These are phyloP conservation scores for Dolichoris vasculosae DNA, from an alignment of 1,140 invertebrate species.

Conservation along the genomic window DNA sequence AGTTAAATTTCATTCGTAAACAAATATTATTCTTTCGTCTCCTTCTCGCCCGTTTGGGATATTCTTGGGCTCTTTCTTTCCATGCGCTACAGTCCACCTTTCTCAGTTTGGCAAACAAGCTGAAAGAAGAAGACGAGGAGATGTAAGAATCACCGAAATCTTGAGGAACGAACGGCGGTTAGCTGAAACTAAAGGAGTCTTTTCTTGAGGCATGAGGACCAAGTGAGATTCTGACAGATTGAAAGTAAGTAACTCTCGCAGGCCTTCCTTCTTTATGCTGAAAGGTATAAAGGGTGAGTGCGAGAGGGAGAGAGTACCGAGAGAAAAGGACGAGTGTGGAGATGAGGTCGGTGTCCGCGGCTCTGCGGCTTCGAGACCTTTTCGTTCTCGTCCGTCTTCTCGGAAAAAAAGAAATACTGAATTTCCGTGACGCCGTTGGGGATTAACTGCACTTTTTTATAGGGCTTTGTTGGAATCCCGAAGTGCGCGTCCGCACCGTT, in stretches of 20 bases:
- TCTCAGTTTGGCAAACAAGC: slow-evolving; percentile 41
- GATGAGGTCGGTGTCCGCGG: slow-evolving; percentile 42
- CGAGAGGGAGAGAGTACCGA: neutral
- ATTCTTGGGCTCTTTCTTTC: neutral
- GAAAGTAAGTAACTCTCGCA: slow-evolving; percentile 51
- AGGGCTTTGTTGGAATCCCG: slow-evolving; percentile 36
- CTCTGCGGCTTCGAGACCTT: slow-evolving; percentile 26
- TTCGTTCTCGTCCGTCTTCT: slow-evolving; percentile 19
- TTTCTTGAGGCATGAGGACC: slow-evolving; percentile 41
- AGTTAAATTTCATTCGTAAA: slow-evolving; percentile 47
- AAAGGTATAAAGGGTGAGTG: slow-evolving; percentile 28
- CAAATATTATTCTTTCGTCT: slow-evolving; percentile 38
- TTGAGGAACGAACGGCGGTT: slow-evolving; percentile 10
- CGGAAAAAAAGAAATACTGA: slow-evolving; percentile 21
- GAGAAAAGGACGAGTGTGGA: neutral
- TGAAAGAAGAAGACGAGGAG: neutral
- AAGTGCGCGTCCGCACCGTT: slow-evolving; percentile 21
- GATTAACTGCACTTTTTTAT: slow-evolving; percentile 48
- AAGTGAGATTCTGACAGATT: slow-evolving; percentile 54
- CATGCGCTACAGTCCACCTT: slow-evolving; percentile 11
- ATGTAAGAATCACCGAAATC: slow-evolving; percentile 35
- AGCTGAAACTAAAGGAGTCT: slow-evolving; percentile 40
- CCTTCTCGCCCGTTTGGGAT: neutral
- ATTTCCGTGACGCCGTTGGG: slow-evolving; percentile 48
- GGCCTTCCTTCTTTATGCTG: slow-evolving; percentile 33